A percentile compares a stretch with the other conserved stretches of the same genome.
These are phyloP conservation scores for pig (Sus scrofa) DNA, from an alignment of 2,113 vertebrate species.

Conservation along the genomic window DNA sequence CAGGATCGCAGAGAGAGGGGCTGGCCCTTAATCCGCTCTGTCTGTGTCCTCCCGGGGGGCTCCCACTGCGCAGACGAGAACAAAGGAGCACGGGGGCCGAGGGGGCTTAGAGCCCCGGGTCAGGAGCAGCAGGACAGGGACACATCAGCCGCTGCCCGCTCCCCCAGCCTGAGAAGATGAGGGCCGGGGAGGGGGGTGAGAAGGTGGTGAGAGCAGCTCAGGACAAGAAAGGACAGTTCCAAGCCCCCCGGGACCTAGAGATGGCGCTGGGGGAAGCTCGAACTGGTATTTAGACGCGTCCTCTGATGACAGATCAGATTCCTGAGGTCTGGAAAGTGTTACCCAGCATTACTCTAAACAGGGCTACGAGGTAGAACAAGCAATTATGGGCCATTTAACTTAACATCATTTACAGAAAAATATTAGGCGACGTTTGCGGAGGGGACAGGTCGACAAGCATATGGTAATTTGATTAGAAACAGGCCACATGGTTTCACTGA, in stretches of 20 bases:
- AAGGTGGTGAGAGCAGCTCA: slow-evolving; percentile 32
- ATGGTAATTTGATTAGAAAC: slow-evolving; percentile 80
- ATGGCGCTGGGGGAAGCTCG: slow-evolving; percentile 42
- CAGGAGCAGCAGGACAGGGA: slow-evolving; percentile 66
- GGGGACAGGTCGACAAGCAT: slow-evolving; percentile 32
- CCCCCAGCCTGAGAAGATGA: too few relatives aligned
- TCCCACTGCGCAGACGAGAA: slow-evolving; percentile 14
- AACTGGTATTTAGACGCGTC: slow-evolving; percentile 53
- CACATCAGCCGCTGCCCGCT: not conserved
- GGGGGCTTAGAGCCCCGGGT: not conserved
- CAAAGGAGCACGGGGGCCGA: not conserved
- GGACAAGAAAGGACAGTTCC: not conserved
- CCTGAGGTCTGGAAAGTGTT: slow-evolving; percentile 76
- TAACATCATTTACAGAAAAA: slow-evolving; percentile 80
- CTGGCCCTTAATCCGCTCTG: not conserved
- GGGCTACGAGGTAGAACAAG: slow-evolving; percentile 64
- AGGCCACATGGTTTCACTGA: slow-evolving; percentile 68
- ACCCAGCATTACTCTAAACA: slow-evolving; percentile 72
- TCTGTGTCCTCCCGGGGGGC: not conserved
- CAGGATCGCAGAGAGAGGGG: slow-evolving; percentile 22
- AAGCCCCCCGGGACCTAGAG: slow-evolving; percentile 25
- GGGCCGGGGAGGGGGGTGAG: too few relatives aligned
- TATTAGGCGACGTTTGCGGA: slow-evolving; percentile 77
- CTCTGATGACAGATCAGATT: slow-evolving; percentile 71
- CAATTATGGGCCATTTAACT: slow-evolving; percentile 74